These are phyloP conservation scores for Drosophila nigricruria DNA, from an alignment of 2,888 invertebrate genomes.

Conservation along the genomic window DNA sequence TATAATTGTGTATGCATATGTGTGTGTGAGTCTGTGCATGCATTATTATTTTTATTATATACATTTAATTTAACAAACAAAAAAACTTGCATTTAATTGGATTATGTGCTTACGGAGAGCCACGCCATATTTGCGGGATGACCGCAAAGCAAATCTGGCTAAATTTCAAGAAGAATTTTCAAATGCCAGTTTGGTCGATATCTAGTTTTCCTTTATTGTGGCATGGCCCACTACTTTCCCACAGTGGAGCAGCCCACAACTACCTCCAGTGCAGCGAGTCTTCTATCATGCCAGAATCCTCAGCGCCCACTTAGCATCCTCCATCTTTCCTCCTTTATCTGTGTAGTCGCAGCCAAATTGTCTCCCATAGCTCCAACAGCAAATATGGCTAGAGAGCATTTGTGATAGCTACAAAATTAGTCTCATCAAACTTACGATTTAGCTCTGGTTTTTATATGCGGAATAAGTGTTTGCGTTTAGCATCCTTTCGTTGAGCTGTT, in stretches of 20 bases:
- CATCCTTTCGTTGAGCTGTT: neutral
- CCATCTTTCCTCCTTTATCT: neutral
- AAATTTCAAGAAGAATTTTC: neutral
- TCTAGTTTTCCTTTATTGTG: neutral
- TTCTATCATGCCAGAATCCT: neutral
- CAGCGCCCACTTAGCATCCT: neutral
- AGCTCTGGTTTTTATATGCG: neutral
- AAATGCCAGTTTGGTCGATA: neutral
- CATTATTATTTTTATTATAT: neutral
- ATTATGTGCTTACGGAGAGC: neutral
- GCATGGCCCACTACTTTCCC: neutral
- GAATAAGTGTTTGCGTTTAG: conserved; percentile 4
- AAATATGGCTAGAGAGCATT: neutral
- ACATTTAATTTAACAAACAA: neutral
- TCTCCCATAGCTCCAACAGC: neutral
- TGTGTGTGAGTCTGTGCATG: no score
- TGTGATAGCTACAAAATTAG: conserved; percentile 3
- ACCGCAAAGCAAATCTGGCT: neutral
- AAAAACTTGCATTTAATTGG: neutral
- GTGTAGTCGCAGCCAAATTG: no score
- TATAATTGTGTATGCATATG: neutral
- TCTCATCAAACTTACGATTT: conserved; percentile 1
- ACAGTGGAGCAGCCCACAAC: no score
- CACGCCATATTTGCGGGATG: neutral
- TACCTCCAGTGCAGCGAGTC: no score